Evolutionary conservation across 2,113 vertebrate genomes (phyloP).

Genomic region (Ceuthmochares aereus): DNA sequence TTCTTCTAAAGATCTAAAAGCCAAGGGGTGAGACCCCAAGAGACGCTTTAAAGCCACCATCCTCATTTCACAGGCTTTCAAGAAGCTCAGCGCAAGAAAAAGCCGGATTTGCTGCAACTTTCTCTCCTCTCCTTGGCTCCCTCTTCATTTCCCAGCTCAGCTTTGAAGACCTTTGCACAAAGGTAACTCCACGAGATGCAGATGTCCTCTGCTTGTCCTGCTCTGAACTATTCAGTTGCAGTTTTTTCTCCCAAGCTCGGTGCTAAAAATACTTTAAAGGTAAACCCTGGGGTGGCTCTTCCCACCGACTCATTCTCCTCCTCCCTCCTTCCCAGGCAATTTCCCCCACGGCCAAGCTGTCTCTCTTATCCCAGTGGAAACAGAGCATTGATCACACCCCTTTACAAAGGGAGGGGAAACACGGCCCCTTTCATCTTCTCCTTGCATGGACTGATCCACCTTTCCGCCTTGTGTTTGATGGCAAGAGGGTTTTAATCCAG

Average conservation of each 20-base stretch:
- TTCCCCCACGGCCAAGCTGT: not conserved
- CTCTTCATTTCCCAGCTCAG: not conserved
- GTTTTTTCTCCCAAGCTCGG: not conserved
- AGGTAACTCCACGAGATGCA: not conserved
- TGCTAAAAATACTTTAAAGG: constrained; percentile 50
- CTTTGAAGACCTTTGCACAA: not conserved
- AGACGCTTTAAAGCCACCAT: not conserved
- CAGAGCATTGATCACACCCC: not conserved
- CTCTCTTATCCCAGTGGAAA: not conserved
- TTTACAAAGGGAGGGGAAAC: not conserved
- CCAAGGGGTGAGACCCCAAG: not conserved
- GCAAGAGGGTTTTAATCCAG: not conserved
- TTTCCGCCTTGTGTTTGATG: rapidly evolving
- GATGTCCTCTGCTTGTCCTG: not conserved
- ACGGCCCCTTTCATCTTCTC: not conserved
- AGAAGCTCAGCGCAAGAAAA: not conserved
- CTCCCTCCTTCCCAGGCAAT: not conserved
- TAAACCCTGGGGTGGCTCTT: not conserved
- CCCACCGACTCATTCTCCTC: not conserved
- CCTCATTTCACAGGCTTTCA: not conserved
- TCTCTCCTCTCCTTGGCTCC: not conserved
- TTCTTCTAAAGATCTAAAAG: not conserved
- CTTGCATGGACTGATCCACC: not conserved
- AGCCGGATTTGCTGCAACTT: not conserved
- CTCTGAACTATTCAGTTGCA: not conserved